phyloP scores from a whole-genome alignment of 2,888 invertebrate genomes.

The Drosophila maculinotata region DNA sequence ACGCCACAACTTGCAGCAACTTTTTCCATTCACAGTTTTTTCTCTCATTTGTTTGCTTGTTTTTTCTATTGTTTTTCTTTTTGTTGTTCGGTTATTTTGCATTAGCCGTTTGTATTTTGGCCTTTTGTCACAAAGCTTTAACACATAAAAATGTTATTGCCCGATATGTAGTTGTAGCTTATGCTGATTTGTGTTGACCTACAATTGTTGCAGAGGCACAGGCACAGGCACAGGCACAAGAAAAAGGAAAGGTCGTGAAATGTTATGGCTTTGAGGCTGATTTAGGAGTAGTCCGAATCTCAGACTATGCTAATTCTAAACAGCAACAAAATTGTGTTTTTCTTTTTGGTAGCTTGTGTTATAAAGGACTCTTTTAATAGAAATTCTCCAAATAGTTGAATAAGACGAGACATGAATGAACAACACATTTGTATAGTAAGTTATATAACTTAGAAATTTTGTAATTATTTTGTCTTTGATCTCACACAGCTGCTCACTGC shows the following conservation, averaged over 20 bases:
- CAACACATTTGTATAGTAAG: neutral
- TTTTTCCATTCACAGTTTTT: slow-evolving; percentile 28
- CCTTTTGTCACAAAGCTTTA: slow-evolving; percentile 78
- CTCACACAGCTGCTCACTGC: neutral
- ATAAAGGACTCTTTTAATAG: neutral
- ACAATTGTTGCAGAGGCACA: slow-evolving; percentile 57
- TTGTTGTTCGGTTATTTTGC: slow-evolving; percentile 25
- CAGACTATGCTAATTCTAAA: slow-evolving; percentile 33
- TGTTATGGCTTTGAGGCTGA: slow-evolving; percentile 61
- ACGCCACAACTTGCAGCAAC: slow-evolving; percentile 57
- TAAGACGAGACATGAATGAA: no score
- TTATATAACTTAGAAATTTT: neutral
- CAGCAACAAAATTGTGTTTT: slow-evolving; percentile 14
- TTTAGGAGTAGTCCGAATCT: slow-evolving; percentile 48
- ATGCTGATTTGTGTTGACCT: slow-evolving; percentile 78
- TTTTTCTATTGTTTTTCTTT: slow-evolving; percentile 25
- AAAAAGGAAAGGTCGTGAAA: slow-evolving; percentile 33
- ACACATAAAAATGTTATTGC: slow-evolving; percentile 80
- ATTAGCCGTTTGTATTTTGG: slow-evolving; percentile 57
- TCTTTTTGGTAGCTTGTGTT: neutral
- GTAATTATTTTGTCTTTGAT: neutral
- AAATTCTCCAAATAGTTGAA: no score
- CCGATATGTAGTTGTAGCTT: slow-evolving; percentile 77
- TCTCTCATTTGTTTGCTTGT: slow-evolving; percentile 19
- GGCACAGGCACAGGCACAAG: no score